Conservation (phyloP, 2,888 invertebrate species). For the Lomographa bimaculata region DNA sequence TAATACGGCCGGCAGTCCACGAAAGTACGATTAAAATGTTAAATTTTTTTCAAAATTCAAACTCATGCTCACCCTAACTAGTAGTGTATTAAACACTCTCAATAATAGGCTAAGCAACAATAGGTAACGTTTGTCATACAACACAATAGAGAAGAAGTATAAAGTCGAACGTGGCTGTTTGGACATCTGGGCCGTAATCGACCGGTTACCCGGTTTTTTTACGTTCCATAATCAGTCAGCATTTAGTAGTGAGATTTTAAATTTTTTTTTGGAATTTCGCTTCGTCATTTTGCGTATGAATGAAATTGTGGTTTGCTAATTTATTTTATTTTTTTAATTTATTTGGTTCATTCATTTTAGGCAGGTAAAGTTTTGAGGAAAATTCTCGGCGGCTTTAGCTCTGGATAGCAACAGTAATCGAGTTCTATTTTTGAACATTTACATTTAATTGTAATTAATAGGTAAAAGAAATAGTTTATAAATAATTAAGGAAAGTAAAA, state of each 20-base stretch:
- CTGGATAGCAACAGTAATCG: not conserved
- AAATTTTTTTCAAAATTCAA: too few species aligned
- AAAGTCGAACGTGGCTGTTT: conserved; percentile 59
- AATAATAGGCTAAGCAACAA: conserved; percentile 68
- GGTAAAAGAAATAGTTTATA: too few species aligned
- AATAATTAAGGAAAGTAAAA: too few species aligned
- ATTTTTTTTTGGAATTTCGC: conserved; percentile 31
- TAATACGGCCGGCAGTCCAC: too few species aligned
- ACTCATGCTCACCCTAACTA: conserved; percentile 47
- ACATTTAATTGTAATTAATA: too few species aligned
- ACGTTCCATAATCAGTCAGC: too few species aligned
- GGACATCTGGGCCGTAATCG: conserved; percentile 75
- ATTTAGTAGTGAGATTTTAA: too few species aligned
- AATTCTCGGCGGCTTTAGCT: too few species aligned
- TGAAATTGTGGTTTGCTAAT: conserved; percentile 19
- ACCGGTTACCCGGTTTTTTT: conserved; percentile 40
- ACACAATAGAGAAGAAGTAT: conserved; percentile 56
- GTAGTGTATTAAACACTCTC: conserved; percentile 72
- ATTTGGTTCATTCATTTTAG: conserved; percentile 12
- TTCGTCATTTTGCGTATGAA: conserved; percentile 12
- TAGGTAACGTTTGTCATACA: conserved; percentile 62
- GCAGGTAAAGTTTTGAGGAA: too few species aligned
- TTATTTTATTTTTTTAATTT: conserved; percentile 11
- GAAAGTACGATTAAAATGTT: too few species aligned
- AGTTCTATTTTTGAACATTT: too few species aligned